A percentile compares a stretch with the other conserved stretches of the same genome.
These are phyloP conservation scores for Xiphophorus couchianus DNA, from an alignment of 2,113 vertebrate species.

Conservation along the genomic window DNA sequence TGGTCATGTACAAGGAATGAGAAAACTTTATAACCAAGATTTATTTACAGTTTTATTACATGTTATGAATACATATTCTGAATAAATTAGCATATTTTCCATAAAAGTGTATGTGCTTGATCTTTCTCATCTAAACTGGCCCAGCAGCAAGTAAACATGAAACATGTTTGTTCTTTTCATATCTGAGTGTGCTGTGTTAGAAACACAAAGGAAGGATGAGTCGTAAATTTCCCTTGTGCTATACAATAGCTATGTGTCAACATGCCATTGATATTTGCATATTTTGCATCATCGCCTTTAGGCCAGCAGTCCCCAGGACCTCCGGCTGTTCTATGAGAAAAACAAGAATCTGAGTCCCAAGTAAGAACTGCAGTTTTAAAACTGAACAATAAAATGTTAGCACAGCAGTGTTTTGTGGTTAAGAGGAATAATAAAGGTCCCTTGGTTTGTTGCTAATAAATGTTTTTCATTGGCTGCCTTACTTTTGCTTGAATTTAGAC, in stretches of 20 bases:
- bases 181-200: background rate
- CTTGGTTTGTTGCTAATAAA: background rate
- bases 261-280: background rate
- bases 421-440: background rate
- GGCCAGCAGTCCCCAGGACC: slow-evolving; percentile 98
- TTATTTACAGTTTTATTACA: background rate
- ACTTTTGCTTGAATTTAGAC: background rate
- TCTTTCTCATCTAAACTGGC: background rate
- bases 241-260: background rate
- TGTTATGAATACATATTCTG: background rate
- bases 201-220: background rate
- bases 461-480: background rate
- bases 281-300: slow-evolving; percentile 55
- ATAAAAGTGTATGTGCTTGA: background rate
- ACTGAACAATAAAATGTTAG: background rate
- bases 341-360: slow-evolving; percentile 94
- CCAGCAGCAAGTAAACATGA: slow-evolving; percentile 2
- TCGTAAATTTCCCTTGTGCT: background rate
- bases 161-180: background rate
- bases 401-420: too few relatives aligned
- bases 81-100: background rate
- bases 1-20: background rate
- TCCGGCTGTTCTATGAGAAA: slow-evolving; percentile 97
- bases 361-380: slow-evolving; percentile 76
- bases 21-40: background rate